A percentile compares a stretch with the other conserved stretches of the same genome.
Conservation (phyloP, 2,797 vertebrate genomes). For the Poeciliopsis turneri region DNA sequence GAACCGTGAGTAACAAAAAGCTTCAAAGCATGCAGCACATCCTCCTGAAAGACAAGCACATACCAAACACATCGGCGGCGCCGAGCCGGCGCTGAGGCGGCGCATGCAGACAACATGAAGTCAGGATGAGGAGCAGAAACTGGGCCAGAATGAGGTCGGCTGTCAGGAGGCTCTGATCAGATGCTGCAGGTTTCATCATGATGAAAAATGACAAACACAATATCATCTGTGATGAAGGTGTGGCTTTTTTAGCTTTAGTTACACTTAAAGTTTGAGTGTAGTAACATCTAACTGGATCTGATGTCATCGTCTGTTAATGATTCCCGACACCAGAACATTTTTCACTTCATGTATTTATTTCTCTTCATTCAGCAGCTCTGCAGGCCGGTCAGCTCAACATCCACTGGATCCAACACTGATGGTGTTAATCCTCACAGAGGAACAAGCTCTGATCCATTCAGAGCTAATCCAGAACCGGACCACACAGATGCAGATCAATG, state of each 20-base stretch:
- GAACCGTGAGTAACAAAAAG: background rate
- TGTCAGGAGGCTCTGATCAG: constrained; percentile 24
- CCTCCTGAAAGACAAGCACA: background rate
- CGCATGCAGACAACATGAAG: constrained; percentile 28
- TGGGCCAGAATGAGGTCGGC: constrained; percentile 15
- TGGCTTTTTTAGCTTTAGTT: background rate
- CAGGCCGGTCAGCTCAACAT: no score
- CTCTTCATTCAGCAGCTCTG: no score
- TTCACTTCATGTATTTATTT: background rate
- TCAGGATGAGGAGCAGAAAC: constrained; percentile 6
- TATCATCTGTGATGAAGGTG: background rate
- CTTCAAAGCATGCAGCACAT: constrained; percentile 3
- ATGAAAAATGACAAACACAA: background rate
- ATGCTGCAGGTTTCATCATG: background rate
- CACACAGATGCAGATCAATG: background rate
- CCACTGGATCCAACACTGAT: no score
- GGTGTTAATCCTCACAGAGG: background rate
- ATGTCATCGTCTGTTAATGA: background rate
- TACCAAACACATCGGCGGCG: constrained; percentile 22
- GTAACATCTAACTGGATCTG: background rate
- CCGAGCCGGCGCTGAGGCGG: background rate
- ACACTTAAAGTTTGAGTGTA: no score
- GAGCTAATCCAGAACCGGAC: background rate
- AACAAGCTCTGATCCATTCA: background rate
- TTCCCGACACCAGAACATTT: background rate